Evolutionary conservation across 2,797 vertebrate species (phyloP), one percentile per base, ranked within the genome.

Genomic region (Gallinago solitaria): DNA sequence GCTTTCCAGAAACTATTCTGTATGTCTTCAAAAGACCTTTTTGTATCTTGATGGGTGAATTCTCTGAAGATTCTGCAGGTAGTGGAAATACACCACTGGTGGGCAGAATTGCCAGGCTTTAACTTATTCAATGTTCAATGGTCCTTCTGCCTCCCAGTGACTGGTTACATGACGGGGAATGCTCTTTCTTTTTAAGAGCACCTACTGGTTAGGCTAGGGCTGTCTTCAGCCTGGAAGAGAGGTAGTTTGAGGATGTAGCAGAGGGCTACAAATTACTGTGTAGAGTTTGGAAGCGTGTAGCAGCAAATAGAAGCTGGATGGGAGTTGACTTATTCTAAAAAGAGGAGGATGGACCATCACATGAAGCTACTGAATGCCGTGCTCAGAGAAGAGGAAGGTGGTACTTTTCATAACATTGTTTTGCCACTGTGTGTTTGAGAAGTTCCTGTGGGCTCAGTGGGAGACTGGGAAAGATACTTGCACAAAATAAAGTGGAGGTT

Each of bases 361-460:
- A 21, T 6, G 32, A 59, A 73, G 23, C 23, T 61, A 23, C 21
- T 2, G 21, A 30, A 25, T 41, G 32, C 30, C 15, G 1, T 0
- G 2, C n/a, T 81, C 4, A 5, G 63, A 68, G 50, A 35, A 68
- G 50, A 56, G 77, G 6, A 78, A 30, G 35, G 28, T 18, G 32
- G 6, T 64, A 9, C 53, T 86, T 80, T 24, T 41, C 4, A 37
- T 50, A 20, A 19, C 16, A 5, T 21, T 53, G 1, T 43, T 5
- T 47, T 88, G 68, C 12, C 21, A 35, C 47, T 24, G 8, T 20
- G n/a, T 27, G 61, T 43, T 21, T 67, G 68, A 77, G 77, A 69
- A 56, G 37, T 48, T 80, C 60, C 73, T 83, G 5, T 73, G 54
- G 68, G 9, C 45, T 76, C n/a, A 5, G 39, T 50, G 43, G 59